Evolutionary conservation across 2,888 invertebrate genomes (phyloP).

Genomic region (Leucania comma): DNA sequence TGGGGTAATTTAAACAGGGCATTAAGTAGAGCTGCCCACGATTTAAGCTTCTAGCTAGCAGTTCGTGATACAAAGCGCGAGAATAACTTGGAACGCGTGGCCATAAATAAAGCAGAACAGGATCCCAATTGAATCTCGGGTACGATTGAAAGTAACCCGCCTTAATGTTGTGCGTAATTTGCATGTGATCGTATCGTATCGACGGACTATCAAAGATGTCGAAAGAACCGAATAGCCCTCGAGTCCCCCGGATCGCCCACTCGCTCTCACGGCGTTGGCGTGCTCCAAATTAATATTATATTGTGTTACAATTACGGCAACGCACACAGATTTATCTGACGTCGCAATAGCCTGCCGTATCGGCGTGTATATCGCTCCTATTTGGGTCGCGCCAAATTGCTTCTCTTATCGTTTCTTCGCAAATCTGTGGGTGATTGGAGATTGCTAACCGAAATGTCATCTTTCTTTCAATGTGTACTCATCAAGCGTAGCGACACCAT

Average conservation of each 20-base stretch:
- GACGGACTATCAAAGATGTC: constrained; percentile 68
- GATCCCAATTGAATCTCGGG: constrained; percentile 54
- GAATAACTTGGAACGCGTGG: constrained; percentile 47
- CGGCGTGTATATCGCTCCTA: constrained; percentile 71
- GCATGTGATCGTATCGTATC: constrained; percentile 68
- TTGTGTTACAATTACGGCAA: constrained; percentile 81
- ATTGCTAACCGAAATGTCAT: constrained; percentile 57
- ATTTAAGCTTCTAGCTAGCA: constrained; percentile 45
- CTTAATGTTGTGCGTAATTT: constrained; percentile 59
- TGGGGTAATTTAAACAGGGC: constrained; percentile 63
- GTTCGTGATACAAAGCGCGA: constrained; percentile 44
- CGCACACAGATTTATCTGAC: constrained; percentile 74
- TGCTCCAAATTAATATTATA: constrained; percentile 81
- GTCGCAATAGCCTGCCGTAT: constrained; percentile 71
- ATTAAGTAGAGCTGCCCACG: constrained; percentile 61
- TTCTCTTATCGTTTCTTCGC: constrained; percentile 75
- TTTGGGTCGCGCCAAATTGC: constrained; percentile 78
- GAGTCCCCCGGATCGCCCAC: constrained; percentile 70
- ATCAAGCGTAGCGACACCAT: constrained; percentile 19
- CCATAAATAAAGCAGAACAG: constrained; percentile 53
- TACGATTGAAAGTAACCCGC: constrained; percentile 54
- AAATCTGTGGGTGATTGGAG: constrained; percentile 69
- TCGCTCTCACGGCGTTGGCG: constrained; percentile 76
- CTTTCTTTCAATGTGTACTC: constrained; percentile 48
- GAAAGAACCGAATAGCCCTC: constrained; percentile 69